phyloP scores from a whole-genome alignment of 1,140 invertebrate species.

The Drosophila ambigua region DNA sequence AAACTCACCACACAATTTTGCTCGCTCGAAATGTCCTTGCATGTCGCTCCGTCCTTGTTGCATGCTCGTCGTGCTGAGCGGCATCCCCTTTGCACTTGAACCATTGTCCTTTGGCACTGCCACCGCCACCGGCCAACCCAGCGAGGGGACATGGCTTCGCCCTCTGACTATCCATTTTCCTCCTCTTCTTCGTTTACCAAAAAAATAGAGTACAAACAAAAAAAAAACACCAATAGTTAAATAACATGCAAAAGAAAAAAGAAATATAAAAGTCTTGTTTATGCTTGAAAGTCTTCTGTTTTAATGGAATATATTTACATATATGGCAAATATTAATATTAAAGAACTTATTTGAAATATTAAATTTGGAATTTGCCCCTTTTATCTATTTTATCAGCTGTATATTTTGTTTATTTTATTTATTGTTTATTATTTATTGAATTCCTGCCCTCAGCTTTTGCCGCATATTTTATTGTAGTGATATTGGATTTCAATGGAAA shows the following conservation, averaged over 20 bases:
- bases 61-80: slow-evolving; percentile 34
- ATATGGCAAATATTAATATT: too few relatives aligned
- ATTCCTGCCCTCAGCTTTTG: background rate
- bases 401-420: background rate
- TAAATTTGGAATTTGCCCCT: too few relatives aligned
- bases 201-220: background rate
- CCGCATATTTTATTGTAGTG: slow-evolving; percentile 13
- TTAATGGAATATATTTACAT: too few relatives aligned
- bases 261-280: background rate
- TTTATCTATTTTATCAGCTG: slow-evolving; percentile 1
- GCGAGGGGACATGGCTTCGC: background rate
- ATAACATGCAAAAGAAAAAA: slow-evolving; percentile 36
- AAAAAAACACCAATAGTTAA: slow-evolving; percentile 15
- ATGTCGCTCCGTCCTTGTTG: slow-evolving; percentile 44
- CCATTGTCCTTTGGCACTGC: slow-evolving; percentile 74
- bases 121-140: slow-evolving; percentile 28
- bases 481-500: slow-evolving; percentile 48
- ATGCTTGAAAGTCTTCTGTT: slow-evolving; percentile 2
- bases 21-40: slow-evolving; percentile 30
- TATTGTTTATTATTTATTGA: slow-evolving; percentile 24
- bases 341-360: background rate
- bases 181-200: slow-evolving; percentile 2
- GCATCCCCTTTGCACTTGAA: slow-evolving; percentile 83
- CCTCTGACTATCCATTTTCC: slow-evolving; percentile 49
- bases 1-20: slow-evolving; percentile 62